Evolutionary conservation across 64 coral and sea anemone species (phyloP), one percentile per base, ranked within the genome.

Genomic region (Montipora sp.): DNA sequence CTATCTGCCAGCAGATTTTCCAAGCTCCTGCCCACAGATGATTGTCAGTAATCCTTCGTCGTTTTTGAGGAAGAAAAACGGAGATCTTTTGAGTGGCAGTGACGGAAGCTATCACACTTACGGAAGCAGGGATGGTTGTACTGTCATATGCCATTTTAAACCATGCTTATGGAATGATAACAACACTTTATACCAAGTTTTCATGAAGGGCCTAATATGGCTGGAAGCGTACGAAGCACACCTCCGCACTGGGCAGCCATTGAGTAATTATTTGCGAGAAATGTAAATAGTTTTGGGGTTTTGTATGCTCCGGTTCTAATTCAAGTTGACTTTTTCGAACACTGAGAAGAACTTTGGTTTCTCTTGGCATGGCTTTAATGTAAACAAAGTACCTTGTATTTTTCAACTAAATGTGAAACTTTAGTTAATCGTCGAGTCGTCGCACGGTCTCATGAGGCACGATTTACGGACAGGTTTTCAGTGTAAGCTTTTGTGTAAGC

Each of bases 161-260:
- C 79, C 77, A 9, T 24, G 1, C 1, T 69, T 69, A 16, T 92
- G 94, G 94, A 79, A 49, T 0, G 63, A 16, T 59, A 47, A 89
- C 12, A 83, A 78, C 16, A 93, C 90, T 10, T 14, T 92, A 49
- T 96, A 93, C 10, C 94, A 96, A 70, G 72, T 92, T 8, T 90
- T 96, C 11, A 93, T 96, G 90, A 93, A 96, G 46, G 90, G 94
- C 18, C 9, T 92, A 20, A 81, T 92, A 10, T 96, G 94, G 90
- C 19, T 96, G 44, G 94, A 96, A 12, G 94, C 94, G 7, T 95
- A 89, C n/a, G 94, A 95, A 20, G 83, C 83, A 43, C 94, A 95
- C 27, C 22, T 81, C 51, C 66, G 69, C 8, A 92, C 90, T 2
- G 94, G 94, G 19, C 44, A 82, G 16, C 21, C 79, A 3, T 3